phyloP scores from a whole-genome alignment of 2,113 vertebrate genomes.

The Lycaon pictus region DNA sequence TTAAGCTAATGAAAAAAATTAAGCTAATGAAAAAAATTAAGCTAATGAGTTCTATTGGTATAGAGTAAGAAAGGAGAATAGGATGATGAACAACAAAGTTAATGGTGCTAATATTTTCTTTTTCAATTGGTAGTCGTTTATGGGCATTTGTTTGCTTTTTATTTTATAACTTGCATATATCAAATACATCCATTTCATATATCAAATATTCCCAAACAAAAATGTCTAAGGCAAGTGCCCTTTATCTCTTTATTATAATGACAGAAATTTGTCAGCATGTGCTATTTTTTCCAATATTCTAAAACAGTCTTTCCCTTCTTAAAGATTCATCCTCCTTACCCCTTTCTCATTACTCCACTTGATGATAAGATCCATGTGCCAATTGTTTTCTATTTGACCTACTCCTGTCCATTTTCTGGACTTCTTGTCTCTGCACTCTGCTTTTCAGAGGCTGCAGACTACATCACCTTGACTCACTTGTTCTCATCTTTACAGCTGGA shows the following conservation, averaged over 20 bases:
- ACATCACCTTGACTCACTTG: fast-evolving
- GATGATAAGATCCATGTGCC: neutral
- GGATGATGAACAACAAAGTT: neutral
- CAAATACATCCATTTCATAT: neutral
- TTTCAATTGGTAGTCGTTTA: neutral
- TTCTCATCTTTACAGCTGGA: neutral
- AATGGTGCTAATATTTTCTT: neutral
- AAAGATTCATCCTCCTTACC: neutral
- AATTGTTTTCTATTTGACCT: neutral
- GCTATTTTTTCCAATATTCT: neutral
- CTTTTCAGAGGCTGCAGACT: neutral
- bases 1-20: neutral
- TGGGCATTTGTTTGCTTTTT: neutral
- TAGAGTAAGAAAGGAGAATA: neutral
- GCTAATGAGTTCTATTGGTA: neutral
- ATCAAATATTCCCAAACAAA: neutral
- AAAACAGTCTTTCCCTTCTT: neutral
- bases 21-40: neutral
- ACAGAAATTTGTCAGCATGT: neutral
- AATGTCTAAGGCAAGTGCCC: neutral
- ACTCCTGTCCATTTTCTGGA: neutral
- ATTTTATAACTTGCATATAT: neutral
- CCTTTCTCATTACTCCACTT: neutral
- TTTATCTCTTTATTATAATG: neutral
- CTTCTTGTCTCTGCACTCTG: too few species aligned